phyloP scores from a whole-genome alignment of 2,113 vertebrate genomes.

The Chloroceryle aenea region DNA sequence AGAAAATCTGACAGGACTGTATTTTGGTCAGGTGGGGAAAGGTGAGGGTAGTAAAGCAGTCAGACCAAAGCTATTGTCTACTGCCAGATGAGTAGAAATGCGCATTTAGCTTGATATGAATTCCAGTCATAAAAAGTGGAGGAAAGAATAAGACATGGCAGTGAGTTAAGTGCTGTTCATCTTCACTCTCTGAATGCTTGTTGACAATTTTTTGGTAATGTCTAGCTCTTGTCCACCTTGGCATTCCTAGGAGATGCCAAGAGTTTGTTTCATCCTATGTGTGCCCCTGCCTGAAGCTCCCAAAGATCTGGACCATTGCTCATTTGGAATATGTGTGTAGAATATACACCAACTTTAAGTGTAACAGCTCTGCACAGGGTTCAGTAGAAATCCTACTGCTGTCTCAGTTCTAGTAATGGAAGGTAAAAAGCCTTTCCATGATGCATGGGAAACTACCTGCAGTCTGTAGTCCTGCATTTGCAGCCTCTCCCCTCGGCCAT shows the following conservation, averaged over 20 bases:
- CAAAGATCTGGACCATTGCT: neutral
- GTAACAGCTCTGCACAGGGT: no score
- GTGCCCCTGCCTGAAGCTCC: neutral
- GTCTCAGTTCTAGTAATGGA: neutral
- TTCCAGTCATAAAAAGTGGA: neutral
- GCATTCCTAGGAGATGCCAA: neutral
- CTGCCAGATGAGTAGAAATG: neutral
- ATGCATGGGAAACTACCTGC: neutral
- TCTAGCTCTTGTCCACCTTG: neutral
- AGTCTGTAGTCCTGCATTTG: neutral
- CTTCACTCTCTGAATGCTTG: neutral
- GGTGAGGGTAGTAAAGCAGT: neutral
- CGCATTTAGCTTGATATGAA: neutral
- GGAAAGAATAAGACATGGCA: neutral
- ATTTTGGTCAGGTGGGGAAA: neutral
- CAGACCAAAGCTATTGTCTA: neutral
- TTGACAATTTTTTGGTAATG: neutral
- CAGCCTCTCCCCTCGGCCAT: neutral
- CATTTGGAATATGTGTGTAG: neutral
- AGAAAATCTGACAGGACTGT: neutral
- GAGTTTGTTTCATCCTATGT: neutral
- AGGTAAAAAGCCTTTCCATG: neutral
- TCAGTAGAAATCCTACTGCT: neutral
- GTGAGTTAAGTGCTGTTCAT: neutral
- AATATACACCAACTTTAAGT: neutral